phyloP scores from a whole-genome alignment of 2,888 invertebrate genomes.

The Rotaria macrura region DNA sequence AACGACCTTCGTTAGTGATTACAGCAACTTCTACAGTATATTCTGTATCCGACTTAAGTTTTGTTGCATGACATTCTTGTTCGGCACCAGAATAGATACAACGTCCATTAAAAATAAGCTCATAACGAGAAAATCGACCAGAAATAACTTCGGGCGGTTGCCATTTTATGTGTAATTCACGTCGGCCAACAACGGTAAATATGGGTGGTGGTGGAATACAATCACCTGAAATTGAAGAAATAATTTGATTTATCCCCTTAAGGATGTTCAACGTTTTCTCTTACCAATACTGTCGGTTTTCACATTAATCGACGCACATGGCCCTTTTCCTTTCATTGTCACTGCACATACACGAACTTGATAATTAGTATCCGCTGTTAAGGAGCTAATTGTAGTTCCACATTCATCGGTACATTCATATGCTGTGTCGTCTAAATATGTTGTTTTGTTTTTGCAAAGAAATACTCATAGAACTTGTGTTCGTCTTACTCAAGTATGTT shows the following conservation, averaged over 20 bases:
- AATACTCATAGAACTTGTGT: neutral
- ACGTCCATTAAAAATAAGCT: slow-evolving; percentile 43
- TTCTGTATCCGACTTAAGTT: slow-evolving; percentile 47
- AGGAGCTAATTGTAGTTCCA: slow-evolving; percentile 42
- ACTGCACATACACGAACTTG: slow-evolving; percentile 41
- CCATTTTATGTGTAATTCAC: slow-evolving; percentile 47
- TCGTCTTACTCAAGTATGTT: neutral
- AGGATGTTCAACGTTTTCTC: too few relatives aligned
- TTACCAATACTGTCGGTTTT: slow-evolving; percentile 37
- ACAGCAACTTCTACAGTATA: slow-evolving; percentile 45
- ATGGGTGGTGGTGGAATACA: slow-evolving; percentile 47
- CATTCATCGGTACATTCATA: slow-evolving; percentile 29
- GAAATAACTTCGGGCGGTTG: slow-evolving; percentile 45
- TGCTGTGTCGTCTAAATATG: slow-evolving; percentile 40
- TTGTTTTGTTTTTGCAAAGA: slow-evolving; percentile 35
- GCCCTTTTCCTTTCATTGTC: slow-evolving; percentile 44
- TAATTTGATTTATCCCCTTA: too few relatives aligned
- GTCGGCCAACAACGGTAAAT: slow-evolving; percentile 45
- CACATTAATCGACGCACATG: slow-evolving; percentile 38
- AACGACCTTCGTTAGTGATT: slow-evolving; percentile 47
- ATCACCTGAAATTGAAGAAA: slow-evolving; percentile 40
- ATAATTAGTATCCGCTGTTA: slow-evolving; percentile 42
- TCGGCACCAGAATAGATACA: slow-evolving; percentile 47
- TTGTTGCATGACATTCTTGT: slow-evolving; percentile 39
- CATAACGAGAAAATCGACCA: slow-evolving; percentile 47